Percentiles rank a stretch among this genome's conserved stretches.
Conservation (phyloP, 2,797 vertebrate species). For the Hapalemur alaotrensis region DNA sequence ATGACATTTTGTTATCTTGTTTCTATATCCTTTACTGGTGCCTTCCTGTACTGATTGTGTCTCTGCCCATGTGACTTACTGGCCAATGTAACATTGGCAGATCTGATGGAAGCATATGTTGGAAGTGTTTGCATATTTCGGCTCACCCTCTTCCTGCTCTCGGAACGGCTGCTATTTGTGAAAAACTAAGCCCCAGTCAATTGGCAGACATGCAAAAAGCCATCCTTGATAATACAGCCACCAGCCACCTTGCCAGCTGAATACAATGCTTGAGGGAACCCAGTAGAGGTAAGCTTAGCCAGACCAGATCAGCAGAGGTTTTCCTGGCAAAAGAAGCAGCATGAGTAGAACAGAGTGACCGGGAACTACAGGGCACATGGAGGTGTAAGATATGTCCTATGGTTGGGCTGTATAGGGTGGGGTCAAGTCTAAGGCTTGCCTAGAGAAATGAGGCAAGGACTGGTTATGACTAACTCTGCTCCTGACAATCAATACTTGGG, state of each 20-base stretch:
- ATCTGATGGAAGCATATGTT: not conserved
- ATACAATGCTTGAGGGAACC: not conserved
- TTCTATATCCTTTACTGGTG: not conserved
- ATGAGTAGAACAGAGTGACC: not conserved
- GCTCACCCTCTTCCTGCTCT: not conserved
- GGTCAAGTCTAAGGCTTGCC: not conserved
- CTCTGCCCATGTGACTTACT: not conserved
- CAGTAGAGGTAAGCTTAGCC: not conserved
- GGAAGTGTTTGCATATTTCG: not conserved
- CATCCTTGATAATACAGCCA: not conserved
- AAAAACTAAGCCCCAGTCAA: not conserved
- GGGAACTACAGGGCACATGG: not conserved
- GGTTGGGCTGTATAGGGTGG: not conserved
- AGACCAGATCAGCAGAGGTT: not conserved
- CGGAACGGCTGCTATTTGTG: not conserved
- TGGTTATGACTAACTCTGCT: not conserved
- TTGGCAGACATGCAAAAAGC: not conserved
- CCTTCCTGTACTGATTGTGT: not conserved
- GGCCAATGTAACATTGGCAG: not conserved
- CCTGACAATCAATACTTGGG: not conserved
- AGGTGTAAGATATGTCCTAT: not conserved
- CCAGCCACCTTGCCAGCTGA: not conserved
- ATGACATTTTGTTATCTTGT: not conserved
- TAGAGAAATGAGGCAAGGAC: not conserved
- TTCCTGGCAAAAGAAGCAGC: not conserved